Conservation (phyloP, 2,888 invertebrate species). For the Ophonus ardosiacus region DNA sequence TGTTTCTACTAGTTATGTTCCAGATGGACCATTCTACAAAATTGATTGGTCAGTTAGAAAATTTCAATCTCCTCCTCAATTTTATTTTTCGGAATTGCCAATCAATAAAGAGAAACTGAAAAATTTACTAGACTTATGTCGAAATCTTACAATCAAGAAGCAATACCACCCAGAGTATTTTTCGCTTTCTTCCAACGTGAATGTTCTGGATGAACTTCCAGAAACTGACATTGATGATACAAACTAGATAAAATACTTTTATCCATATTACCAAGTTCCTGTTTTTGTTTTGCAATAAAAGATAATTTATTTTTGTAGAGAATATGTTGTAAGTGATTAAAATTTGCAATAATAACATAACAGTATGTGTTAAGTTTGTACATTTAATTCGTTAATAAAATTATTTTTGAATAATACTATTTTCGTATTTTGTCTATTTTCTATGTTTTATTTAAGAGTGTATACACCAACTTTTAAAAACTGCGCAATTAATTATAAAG, state of each 20-base stretch:
- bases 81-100: slow-evolving; percentile 16
- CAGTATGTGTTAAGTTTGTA: background rate
- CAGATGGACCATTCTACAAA: slow-evolving; percentile 20
- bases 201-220: slow-evolving; percentile 50
- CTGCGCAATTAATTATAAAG: background rate
- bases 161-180: slow-evolving; percentile 56
- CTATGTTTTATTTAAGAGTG: background rate
- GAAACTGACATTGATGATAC: slow-evolving; percentile 50
- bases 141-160: slow-evolving; percentile 43
- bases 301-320: slow-evolving; percentile 9
- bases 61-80: background rate
- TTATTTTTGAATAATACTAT: slow-evolving; percentile 1
- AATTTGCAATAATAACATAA: background rate
- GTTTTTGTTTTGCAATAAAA: slow-evolving; percentile 9
- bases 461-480: slow-evolving; percentile 9
- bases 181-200: slow-evolving; percentile 22
- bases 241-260: slow-evolving; percentile 3
- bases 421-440: background rate
- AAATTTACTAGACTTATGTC: slow-evolving; percentile 36
- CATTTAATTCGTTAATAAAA: background rate
- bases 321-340: background rate
- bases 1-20: slow-evolving; percentile 1
- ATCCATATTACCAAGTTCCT: background rate
- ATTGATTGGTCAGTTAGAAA: slow-evolving; percentile 22
- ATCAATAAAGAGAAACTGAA: slow-evolving; percentile 39